A percentile compares a stretch with the other conserved stretches of the same genome.
phyloP scores from a whole-genome alignment of 2,113 vertebrate species.

The Fulmarus glacialis region DNA sequence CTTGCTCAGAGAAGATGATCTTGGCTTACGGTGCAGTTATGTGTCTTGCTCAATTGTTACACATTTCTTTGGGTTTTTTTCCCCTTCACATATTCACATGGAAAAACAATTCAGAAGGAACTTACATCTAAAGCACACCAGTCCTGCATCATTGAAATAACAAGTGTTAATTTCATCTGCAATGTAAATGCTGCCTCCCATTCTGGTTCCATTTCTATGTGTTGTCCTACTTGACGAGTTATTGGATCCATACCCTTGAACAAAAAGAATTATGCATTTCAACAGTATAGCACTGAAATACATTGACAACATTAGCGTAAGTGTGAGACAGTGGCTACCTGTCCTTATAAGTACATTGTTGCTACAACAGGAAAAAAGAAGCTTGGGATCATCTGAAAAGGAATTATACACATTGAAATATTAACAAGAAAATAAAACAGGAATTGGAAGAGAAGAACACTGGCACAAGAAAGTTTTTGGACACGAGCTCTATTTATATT shows the following conservation, averaged over 20 bases:
- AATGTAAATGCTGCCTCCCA: conserved; percentile 98
- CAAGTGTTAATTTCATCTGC: conserved; percentile 96
- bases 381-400: not conserved
- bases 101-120: not conserved
- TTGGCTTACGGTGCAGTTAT: not conserved
- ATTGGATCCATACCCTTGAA: conserved; percentile 96
- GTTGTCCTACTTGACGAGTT: conserved; percentile 94
- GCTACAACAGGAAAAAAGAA: not conserved
- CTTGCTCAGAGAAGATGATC: not conserved
- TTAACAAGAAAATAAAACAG: not conserved
- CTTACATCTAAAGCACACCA: conserved; percentile 95
- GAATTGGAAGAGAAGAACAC: not conserved
- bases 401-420: not conserved
- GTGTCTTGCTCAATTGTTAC: not conserved
- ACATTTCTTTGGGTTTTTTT: not conserved
- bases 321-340: not conserved
- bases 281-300: not conserved
- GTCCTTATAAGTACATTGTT: not conserved
- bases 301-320: not conserved
- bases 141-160: conserved; percentile 98
- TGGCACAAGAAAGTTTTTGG: not conserved
- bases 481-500: not conserved
- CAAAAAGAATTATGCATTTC: not conserved
- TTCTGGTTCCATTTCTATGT: conserved; percentile 99
- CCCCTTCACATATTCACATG: not conserved